Conservation (phyloP, 2,797 vertebrate species). For the Darevskia nairensis region DNA sequence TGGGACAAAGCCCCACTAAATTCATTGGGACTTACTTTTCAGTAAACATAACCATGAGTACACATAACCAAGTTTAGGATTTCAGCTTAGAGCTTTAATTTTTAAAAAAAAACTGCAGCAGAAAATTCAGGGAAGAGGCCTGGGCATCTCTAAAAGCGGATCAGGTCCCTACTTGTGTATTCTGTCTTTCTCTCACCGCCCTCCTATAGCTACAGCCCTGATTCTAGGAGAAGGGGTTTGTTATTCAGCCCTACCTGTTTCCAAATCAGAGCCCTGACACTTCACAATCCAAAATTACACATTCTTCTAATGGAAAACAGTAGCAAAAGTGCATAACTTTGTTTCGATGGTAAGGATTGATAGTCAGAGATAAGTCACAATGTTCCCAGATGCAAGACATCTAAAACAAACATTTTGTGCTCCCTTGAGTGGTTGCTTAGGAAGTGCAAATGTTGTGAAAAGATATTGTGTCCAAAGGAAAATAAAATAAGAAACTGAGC, state of each 20-base stretch:
- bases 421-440: background rate
- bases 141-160: no score
- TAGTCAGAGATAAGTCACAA: constrained; percentile 7
- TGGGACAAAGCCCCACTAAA: no score
- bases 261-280: background rate
- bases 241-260: no score
- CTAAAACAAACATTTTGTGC: background rate
- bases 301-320: background rate
- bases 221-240: background rate
- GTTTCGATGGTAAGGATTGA: background rate
- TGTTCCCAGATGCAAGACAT: background rate
- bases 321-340: background rate
- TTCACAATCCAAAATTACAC: background rate
- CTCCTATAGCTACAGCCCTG: background rate
- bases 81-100: background rate
- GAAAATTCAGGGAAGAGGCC: background rate
- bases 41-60: no score
- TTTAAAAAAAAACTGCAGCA: background rate
- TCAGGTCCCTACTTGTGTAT: background rate
- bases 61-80: no score
- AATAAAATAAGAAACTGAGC: constrained; percentile 2
- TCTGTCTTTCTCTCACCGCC: background rate
- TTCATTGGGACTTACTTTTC: no score
- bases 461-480: background rate
- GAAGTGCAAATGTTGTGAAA: constrained; percentile 24